Evolutionary conservation across 2,888 invertebrate genomes (phyloP).

Genomic region (Platycheirus albimanus): DNA sequence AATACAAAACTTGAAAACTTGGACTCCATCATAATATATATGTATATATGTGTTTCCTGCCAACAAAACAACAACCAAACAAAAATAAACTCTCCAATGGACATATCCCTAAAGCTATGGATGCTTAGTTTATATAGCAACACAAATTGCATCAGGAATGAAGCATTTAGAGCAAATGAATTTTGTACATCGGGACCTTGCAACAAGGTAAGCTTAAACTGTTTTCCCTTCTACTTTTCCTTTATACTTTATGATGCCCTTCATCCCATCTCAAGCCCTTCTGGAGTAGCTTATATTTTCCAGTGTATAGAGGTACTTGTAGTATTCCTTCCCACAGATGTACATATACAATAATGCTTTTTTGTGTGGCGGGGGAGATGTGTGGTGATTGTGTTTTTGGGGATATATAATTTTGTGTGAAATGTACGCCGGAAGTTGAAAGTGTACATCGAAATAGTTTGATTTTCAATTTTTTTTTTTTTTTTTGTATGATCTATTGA

Average conservation of each 20-base stretch:
- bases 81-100: constrained; percentile 8
- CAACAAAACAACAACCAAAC: constrained; percentile 17
- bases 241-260: constrained; percentile 14
- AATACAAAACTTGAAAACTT: constrained; percentile 62
- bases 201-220: constrained; percentile 86
- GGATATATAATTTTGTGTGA: constrained; percentile 24
- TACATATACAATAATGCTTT: neutral
- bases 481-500: constrained; percentile 26
- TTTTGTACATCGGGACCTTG: constrained; percentile 93
- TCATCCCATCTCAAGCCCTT: neutral
- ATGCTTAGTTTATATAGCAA: constrained; percentile 92
- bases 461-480: neutral
- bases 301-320: neutral
- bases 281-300: constrained; percentile 1
- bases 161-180: constrained; percentile 93
- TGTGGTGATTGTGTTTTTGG: constrained; percentile 12
- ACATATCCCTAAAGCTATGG: constrained; percentile 86
- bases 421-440: constrained; percentile 45
- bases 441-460: constrained; percentile 29
- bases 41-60: too few relatives aligned
- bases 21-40: constrained; percentile 5
- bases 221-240: constrained; percentile 30
- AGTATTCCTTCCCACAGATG: neutral
- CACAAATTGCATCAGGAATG: constrained; percentile 95
- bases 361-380: neutral